Percentiles rank a stretch among this genome's conserved stretches.
Conservation (phyloP, 2,113 vertebrate species). For the Eurypyga helias region DNA sequence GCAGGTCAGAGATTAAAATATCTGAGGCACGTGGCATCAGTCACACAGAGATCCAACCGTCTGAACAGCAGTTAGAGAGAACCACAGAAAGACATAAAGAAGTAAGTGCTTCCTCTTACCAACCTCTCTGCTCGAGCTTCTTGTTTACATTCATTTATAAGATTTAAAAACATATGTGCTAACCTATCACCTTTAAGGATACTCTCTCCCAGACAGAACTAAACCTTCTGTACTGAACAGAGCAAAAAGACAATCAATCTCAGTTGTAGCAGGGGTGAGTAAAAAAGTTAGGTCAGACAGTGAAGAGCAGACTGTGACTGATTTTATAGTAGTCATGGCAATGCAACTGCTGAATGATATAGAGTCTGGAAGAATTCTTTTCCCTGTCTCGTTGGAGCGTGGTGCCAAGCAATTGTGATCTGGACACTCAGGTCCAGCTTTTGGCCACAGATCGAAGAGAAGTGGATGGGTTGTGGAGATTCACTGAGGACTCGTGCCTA, state of each 20-base stretch:
- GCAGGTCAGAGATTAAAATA: conserved; percentile 44
- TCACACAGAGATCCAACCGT: neutral
- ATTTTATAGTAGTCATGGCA: neutral
- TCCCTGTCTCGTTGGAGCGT: neutral
- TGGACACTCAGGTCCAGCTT: neutral
- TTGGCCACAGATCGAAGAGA: neutral
- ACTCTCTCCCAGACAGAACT: neutral
- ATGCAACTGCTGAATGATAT: neutral
- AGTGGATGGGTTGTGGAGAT: neutral
- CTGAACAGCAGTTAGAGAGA: neutral
- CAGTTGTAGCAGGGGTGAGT: neutral
- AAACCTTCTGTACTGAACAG: neutral
- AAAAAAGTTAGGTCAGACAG: neutral
- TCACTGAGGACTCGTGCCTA: accelerated
- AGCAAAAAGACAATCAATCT: neutral
- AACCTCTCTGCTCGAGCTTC: neutral
- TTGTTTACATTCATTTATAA: neutral
- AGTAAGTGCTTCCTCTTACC: neutral
- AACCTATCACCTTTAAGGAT: neutral
- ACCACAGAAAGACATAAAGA: neutral
- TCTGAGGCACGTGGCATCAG: neutral
- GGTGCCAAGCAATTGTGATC: neutral
- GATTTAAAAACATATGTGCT: neutral
- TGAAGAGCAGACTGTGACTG: neutral
- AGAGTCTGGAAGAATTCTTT: neutral